These are phyloP conservation scores for Oxystoma pomonae DNA, from an alignment of 2,888 invertebrate species.

Conservation along the genomic window DNA sequence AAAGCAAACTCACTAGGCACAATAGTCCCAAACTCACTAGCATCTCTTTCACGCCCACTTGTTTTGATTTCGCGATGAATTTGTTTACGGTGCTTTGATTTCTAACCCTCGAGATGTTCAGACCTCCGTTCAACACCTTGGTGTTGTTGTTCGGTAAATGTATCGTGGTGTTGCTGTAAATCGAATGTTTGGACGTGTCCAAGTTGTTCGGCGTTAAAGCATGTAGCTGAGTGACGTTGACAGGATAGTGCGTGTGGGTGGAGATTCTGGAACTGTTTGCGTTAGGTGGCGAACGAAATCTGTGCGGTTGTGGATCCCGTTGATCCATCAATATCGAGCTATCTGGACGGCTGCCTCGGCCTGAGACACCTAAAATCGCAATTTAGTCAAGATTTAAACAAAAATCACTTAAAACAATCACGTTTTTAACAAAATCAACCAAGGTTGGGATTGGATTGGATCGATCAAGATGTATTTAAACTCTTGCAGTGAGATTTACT, in stretches of 20 bases:
- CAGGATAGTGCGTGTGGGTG: constrained; percentile 53
- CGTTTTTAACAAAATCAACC: too few relatives aligned
- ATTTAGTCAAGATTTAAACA: too few relatives aligned
- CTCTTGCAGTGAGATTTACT: too few relatives aligned
- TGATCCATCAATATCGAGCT: constrained; percentile 44
- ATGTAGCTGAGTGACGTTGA: constrained; percentile 68
- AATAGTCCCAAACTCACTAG: constrained; percentile 80
- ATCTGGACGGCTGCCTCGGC: constrained; percentile 47
- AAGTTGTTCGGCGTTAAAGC: constrained; percentile 46
- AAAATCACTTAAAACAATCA: too few relatives aligned
- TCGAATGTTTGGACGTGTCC: constrained; percentile 63
- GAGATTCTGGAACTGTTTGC: constrained; percentile 40
- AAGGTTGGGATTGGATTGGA: too few relatives aligned
- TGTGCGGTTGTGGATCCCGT: constrained; percentile 37
- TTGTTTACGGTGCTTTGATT: constrained; percentile 44
- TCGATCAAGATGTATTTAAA: too few relatives aligned
- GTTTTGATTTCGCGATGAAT: constrained; percentile 49
- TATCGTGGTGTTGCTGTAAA: constrained; percentile 53
- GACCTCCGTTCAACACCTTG: constrained; percentile 52
- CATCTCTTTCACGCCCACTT: constrained; percentile 69
- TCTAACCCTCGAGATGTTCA: constrained; percentile 56
- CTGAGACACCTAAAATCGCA: constrained; percentile 43
- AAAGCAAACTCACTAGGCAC: constrained; percentile 78
- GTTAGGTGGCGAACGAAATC: constrained; percentile 41
- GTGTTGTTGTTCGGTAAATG: constrained; percentile 19